Conservation (phyloP, 2,113 vertebrate genomes). For the Aix galericulata region DNA sequence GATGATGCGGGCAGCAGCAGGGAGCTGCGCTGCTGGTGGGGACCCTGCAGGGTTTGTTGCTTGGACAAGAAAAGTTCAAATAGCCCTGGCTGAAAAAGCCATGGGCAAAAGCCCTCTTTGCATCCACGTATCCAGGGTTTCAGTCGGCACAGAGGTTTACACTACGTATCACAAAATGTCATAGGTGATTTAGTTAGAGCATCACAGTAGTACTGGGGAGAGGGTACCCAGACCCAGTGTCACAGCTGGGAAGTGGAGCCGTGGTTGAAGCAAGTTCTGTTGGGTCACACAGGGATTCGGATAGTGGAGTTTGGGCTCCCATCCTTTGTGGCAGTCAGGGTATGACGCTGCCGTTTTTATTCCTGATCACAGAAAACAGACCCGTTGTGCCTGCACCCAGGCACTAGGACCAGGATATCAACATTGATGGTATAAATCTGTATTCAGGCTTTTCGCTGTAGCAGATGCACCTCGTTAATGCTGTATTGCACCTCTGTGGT, state of each 20-base stretch:
- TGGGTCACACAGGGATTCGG: background rate
- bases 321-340: background rate
- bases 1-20: background rate
- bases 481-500: background rate
- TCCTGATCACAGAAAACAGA: background rate
- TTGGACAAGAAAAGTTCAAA: background rate
- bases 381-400: background rate
- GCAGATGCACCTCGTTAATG: background rate
- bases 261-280: background rate
- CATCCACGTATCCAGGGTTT: background rate
- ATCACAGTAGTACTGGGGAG: background rate
- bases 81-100: background rate
- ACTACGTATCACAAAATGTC: rapidly evolving
- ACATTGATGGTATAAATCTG: rapidly evolving
- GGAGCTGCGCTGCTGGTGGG: background rate
- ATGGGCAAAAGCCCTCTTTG: background rate
- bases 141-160: background rate
- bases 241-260: background rate
- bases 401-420: background rate
- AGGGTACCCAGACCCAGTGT: background rate
- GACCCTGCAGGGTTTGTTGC: background rate
- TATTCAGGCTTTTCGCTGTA: background rate
- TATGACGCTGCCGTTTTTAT: background rate
- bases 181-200: background rate
- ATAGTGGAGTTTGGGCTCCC: background rate